A percentile compares a stretch with the other conserved stretches of the same genome.
These are phyloP conservation scores for Oreochromis niloticus DNA, from an alignment of 2,113 vertebrate genomes.

Conservation along the genomic window DNA sequence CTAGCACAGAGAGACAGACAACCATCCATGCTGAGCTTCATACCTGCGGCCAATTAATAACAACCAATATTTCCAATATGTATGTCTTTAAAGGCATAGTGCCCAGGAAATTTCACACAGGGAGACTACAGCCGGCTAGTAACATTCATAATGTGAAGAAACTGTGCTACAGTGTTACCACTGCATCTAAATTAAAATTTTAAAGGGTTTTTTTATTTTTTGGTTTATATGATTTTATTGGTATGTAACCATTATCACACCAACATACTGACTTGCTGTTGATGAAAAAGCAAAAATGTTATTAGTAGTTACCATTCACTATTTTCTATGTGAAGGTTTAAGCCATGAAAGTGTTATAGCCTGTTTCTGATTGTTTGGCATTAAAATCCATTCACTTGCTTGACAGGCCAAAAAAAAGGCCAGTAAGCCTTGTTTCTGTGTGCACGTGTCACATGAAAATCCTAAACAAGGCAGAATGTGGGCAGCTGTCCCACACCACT, in stretches of 20 bases:
- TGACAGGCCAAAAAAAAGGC: conserved; percentile 5
- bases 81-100: not conserved
- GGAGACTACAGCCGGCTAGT: not conserved
- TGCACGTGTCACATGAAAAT: not conserved
- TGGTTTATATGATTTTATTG: not conserved
- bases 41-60: not conserved
- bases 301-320: not conserved
- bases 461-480: not conserved
- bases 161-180: not conserved
- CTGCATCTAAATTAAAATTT: not conserved
- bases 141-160: not conserved
- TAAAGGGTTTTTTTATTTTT: not conserved
- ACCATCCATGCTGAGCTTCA: not conserved
- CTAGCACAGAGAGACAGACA: not conserved
- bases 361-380: not conserved
- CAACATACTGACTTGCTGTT: not conserved
- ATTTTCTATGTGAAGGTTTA: not conserved
- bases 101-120: not conserved
- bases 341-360: not conserved
- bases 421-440: not conserved
- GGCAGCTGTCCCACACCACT: not conserved
- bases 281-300: not conserved
- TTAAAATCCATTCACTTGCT: not conserved
- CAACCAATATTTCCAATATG: not conserved
- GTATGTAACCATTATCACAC: not conserved